phyloP scores from a whole-genome alignment of 2,797 vertebrate species.

The Poeciliopsis paucimaculata region DNA sequence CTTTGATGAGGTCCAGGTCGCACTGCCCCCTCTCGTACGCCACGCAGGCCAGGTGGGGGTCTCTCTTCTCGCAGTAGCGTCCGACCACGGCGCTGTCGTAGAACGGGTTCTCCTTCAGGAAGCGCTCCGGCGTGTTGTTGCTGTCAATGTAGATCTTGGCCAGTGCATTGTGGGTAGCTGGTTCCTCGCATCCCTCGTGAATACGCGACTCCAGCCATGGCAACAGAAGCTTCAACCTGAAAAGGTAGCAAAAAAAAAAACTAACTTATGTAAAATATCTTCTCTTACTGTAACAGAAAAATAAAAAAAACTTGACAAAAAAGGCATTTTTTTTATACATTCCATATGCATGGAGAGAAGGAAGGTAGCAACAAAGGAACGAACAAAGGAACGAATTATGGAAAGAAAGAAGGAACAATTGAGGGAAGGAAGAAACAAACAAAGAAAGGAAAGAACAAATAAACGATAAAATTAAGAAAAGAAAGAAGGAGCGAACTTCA shows the following conservation, averaged over 20 bases:
- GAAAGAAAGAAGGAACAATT: background rate
- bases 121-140: constrained; percentile 98
- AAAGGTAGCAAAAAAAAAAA: background rate
- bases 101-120: constrained; percentile 95
- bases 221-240: constrained; percentile 93
- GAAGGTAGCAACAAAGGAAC: background rate
- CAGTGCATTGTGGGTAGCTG: constrained; percentile 96
- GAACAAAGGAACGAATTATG: background rate
- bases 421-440: background rate
- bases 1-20: constrained; percentile 96
- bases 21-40: constrained; percentile 97
- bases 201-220: constrained; percentile 98
- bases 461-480: background rate
- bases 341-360: background rate
- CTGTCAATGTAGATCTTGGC: constrained; percentile 99
- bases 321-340: background rate
- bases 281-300: background rate
- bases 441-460: background rate
- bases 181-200: constrained; percentile 96
- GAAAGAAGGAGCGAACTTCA: background rate
- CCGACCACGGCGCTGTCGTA: constrained; percentile 98
- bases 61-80: constrained; percentile 98
- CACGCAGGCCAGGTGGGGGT: constrained; percentile 97
- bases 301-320: no score
- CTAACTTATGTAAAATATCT: background rate